These are phyloP conservation scores for Ochlodes sylvanus DNA, from an alignment of 2,888 invertebrate species.

Conservation along the genomic window DNA sequence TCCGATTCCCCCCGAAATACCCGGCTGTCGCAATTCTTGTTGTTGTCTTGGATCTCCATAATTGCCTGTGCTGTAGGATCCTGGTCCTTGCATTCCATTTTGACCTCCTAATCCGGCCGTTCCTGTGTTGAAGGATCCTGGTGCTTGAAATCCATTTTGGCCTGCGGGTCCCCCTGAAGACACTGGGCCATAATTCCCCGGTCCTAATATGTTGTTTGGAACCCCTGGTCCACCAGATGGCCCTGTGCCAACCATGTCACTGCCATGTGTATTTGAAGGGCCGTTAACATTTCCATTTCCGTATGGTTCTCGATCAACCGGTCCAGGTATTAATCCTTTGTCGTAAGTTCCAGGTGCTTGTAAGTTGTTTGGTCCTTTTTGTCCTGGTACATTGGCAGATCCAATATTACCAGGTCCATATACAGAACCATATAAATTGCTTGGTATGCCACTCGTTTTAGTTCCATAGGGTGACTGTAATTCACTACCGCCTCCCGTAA, in stretches of 20 bases:
- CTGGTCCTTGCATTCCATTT: not conserved
- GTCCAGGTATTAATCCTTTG: not conserved
- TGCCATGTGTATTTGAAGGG: too few species aligned
- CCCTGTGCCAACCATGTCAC: too few species aligned
- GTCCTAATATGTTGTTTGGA: not conserved
- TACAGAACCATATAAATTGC: slow-evolving; percentile 10
- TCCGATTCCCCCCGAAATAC: too few species aligned
- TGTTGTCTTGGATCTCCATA: too few species aligned
- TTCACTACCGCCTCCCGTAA: not conserved
- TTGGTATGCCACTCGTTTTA: not conserved
- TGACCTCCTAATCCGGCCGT: slow-evolving; percentile 15
- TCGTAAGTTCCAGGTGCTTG: not conserved
- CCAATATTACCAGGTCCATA: slow-evolving; percentile 18
- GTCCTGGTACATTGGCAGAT: slow-evolving; percentile 4
- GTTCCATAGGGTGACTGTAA: slow-evolving; percentile 7
- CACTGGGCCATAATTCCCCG: not conserved
- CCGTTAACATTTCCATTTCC: not conserved
- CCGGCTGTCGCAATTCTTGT: too few species aligned
- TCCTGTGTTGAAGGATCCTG: not conserved
- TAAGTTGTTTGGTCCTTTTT: not conserved
- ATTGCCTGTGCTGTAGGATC: not conserved
- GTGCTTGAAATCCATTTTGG: slow-evolving; percentile 7
- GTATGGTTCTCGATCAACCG: not conserved
- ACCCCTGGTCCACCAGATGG: not conserved
- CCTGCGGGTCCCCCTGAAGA: not conserved